phyloP scores from a whole-genome alignment of 2,113 vertebrate genomes.

The Coptodon rendalli region DNA sequence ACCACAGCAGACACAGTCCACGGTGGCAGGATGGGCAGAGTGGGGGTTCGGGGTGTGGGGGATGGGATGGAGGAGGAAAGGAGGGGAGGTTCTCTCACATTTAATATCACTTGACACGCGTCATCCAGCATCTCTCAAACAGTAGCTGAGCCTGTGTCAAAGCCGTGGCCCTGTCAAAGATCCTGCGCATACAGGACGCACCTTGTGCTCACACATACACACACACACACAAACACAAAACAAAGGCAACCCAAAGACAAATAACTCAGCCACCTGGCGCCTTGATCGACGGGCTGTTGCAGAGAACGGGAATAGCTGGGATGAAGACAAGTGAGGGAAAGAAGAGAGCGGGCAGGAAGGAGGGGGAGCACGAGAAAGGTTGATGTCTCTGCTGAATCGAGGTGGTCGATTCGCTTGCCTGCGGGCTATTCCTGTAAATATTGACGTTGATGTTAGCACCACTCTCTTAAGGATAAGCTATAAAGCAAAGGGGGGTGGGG shows the following conservation, averaged over 20 bases:
- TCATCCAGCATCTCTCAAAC: slow-evolving; percentile 63
- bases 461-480: slow-evolving; percentile 66
- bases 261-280: slow-evolving; percentile 23
- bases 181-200: not conserved
- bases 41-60: not conserved
- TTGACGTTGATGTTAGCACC: slow-evolving; percentile 70
- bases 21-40: not conserved
- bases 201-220: not conserved
- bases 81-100: slow-evolving; percentile 43
- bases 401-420: slow-evolving; percentile 66
- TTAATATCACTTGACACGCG: slow-evolving; percentile 69
- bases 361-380: slow-evolving; percentile 35
- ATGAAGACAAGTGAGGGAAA: slow-evolving; percentile 28
- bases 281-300: slow-evolving; percentile 27
- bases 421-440: slow-evolving; percentile 70
- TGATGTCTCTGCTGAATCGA: slow-evolving; percentile 53
- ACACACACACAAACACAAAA: not conserved
- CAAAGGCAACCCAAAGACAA: slow-evolving; percentile 39
- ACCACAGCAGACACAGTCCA: slow-evolving; percentile 50
- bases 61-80: not conserved
- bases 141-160: slow-evolving; percentile 47
- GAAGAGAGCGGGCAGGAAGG: not conserved
- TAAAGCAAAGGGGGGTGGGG: slow-evolving; percentile 31
- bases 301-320: slow-evolving; percentile 24
- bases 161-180: slow-evolving; percentile 11